Conservation (phyloP, 1,140 invertebrate genomes). For the Maconellicoccus hirsutus region DNA sequence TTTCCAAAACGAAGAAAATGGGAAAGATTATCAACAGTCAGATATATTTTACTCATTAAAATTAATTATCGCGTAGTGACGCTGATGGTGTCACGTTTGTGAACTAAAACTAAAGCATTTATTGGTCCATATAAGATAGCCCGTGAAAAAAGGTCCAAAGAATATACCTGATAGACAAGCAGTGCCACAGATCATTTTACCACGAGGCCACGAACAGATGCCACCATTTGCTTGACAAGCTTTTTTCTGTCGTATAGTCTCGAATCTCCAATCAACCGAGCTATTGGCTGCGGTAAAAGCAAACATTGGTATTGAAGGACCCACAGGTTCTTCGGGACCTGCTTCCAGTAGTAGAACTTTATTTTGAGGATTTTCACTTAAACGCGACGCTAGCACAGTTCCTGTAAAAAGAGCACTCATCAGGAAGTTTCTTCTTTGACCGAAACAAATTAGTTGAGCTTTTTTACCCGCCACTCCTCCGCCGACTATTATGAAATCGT, state of each 20-base stretch:
- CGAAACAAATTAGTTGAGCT: neutral
- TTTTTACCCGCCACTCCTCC: constrained; percentile 29
- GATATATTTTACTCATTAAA: no score
- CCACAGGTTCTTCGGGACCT: constrained; percentile 53
- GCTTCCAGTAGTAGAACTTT: constrained; percentile 45
- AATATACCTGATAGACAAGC: constrained; percentile 48
- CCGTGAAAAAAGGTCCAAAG: no score
- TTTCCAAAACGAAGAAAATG: no score
- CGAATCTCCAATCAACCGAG: constrained; percentile 52
- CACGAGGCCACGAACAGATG: constrained; percentile 57
- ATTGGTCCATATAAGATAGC: no score
- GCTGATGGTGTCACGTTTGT: no score
- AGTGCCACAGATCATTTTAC: constrained; percentile 71
- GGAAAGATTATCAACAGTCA: no score
- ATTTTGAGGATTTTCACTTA: constrained; percentile 40
- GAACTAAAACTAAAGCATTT: no score
- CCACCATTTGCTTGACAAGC: constrained; percentile 45
- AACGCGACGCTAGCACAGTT: constrained; percentile 43
- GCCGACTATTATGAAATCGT: constrained; percentile 32
- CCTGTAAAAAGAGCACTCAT: constrained; percentile 29
- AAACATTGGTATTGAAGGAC: constrained; percentile 51
- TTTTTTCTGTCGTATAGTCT: constrained; percentile 43
- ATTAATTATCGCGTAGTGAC: no score
- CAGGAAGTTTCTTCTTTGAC: neutral
- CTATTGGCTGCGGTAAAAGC: constrained; percentile 43